A percentile compares a stretch with the other conserved stretches of the same genome.
Conservation (phyloP, 1,140 invertebrate genomes). For the Adelges cooleyi region DNA sequence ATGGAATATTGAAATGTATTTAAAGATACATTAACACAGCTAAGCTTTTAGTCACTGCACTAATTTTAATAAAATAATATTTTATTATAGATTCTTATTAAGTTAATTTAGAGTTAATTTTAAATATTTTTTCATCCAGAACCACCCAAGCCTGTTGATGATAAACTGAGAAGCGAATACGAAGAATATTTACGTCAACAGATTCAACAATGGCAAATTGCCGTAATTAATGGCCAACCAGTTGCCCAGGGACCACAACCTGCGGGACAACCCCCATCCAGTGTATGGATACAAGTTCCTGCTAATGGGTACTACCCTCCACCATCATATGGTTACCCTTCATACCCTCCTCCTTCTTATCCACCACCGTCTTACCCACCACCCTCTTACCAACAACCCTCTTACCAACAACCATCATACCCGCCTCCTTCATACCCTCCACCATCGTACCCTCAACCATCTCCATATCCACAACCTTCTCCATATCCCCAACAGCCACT, state of each 20-base stretch:
- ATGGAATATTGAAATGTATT: not conserved
- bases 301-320: conserved; percentile 31
- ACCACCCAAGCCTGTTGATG: conserved; percentile 2
- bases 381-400: not conserved
- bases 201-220: conserved; percentile 35
- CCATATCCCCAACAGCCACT: conserved; percentile 29
- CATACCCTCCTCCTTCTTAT: conserved; percentile 26
- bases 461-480: conserved; percentile 26
- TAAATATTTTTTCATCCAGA: not conserved
- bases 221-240: conserved; percentile 30
- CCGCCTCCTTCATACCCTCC: conserved; percentile 18
- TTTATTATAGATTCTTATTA: too few species aligned
- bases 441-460: conserved; percentile 18
- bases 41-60: not conserved
- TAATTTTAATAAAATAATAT: too few species aligned
- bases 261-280: conserved; percentile 36
- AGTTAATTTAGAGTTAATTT: too few species aligned
- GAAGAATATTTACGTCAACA: conserved; percentile 30
- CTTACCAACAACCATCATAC: conserved; percentile 28
- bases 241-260: conserved; percentile 29
- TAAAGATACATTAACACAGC: not conserved
- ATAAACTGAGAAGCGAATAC: conserved; percentile 3
- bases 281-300: conserved; percentile 36
- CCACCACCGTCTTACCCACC: conserved; percentile 26
- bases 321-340: conserved; percentile 26